Conservation (phyloP, 2,113 vertebrate genomes). For the Lipotes vexillifer region DNA sequence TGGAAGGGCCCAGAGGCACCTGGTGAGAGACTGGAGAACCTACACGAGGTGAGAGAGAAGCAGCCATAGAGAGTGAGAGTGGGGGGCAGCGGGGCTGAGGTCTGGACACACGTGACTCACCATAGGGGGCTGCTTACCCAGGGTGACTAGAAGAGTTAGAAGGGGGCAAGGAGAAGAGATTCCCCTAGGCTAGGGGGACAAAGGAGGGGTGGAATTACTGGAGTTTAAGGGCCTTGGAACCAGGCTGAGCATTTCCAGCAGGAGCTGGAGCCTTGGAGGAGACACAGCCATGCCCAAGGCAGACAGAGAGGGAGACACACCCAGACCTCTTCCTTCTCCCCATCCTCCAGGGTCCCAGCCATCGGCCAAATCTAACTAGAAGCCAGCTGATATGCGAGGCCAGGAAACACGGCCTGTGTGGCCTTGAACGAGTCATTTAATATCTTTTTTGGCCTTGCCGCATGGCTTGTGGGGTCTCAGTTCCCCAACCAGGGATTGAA, state of each 20-base stretch:
- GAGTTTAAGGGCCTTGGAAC: not conserved
- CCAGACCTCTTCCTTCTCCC: not conserved
- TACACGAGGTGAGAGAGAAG: too few relatives aligned
- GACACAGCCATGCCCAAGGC: not conserved
- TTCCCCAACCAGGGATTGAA: too few relatives aligned
- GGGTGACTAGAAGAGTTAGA: not conserved
- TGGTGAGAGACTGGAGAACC: not conserved
- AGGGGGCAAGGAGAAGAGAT: not conserved
- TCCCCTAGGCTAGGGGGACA: not conserved
- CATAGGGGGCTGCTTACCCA: not conserved
- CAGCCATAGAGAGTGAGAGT: fast-evolving
- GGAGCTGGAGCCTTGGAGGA: not conserved
- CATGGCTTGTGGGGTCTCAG: too few relatives aligned
- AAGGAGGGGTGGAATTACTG: too few relatives aligned
- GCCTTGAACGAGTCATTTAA: not conserved
- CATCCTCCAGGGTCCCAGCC: not conserved
- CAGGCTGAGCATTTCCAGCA: fast-evolving
- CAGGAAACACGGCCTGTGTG: not conserved
- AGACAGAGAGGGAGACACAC: not conserved
- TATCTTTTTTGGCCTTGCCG: too few relatives aligned
- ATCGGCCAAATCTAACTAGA: not conserved
- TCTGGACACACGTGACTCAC: not conserved
- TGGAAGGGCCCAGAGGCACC: not conserved
- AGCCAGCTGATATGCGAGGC: not conserved
- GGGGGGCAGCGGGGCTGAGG: not conserved